Evolutionary conservation across 2,888 invertebrate genomes (phyloP), one percentile per base, ranked within the genome.

Genomic region (Ashinkailepas kermadecensis): DNA sequence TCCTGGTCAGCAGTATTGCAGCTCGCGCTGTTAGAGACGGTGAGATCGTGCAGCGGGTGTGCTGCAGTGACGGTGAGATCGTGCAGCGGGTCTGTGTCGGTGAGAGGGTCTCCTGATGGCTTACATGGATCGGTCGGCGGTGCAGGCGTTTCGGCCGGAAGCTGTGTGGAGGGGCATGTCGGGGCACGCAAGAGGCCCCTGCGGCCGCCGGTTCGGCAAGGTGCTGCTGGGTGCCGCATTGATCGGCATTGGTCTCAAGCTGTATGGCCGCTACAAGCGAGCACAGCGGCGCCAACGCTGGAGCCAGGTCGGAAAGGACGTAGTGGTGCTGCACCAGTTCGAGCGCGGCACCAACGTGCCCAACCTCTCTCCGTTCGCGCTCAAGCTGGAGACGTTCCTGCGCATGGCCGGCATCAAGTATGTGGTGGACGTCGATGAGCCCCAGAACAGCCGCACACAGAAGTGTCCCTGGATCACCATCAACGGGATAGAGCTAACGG

Each of bases 381-480:
- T 78, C 56, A 78, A 78, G 57, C 57, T 78, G 54, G 78, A 78
- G 57, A 78, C 78, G 56, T 78, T n/a, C 78, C 21, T 78, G 78
- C 78, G 78, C 56, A 78, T 78, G 78, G 57, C 78, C n/a, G 78
- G 78, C 54, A 78, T 78, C 57, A 78, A 78, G 57, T 78, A 78
- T n/a, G 57, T 78, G 21, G 78, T 78, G 56, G 78, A 78, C 78
- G 56, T 57, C n/a, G 78, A 78, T 11, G 78, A 78, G 78, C 78
- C 78, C 15, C 85, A 86, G 83, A 87, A 87, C 23, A 85, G 84
- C 13, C 87, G 87, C 82, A 86, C 39, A 39, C 1, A 87, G 4
- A 87, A 87, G 83, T 86, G 86, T 10, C 88, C 88, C 0, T 88
- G 87, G 87, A 87, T 88, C 70, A 85, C 85, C n/a, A 86, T 86